Percentiles rank a stretch among this genome's conserved stretches.
Conservation (phyloP, 2,113 vertebrate species). For the Motacilla tschutschensis region DNA sequence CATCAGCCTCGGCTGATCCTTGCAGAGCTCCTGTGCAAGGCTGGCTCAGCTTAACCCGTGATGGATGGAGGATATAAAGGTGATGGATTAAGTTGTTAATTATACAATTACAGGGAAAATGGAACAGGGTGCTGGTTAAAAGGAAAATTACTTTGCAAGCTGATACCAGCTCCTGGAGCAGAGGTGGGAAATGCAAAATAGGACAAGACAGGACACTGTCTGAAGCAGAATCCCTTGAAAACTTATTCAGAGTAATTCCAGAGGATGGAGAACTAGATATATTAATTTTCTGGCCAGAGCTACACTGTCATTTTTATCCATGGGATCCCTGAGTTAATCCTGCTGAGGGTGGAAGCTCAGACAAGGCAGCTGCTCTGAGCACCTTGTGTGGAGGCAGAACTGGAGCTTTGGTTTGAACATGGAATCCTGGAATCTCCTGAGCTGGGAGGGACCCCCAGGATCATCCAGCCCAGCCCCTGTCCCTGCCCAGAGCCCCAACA, state of each 20-base stretch:
- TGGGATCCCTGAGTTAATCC: not conserved
- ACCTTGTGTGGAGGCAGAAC: not conserved
- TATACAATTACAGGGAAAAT: not conserved
- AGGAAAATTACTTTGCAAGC: not conserved
- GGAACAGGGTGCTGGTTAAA: not conserved
- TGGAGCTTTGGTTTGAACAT: not conserved
- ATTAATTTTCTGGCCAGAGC: not conserved
- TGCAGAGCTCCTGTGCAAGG: not conserved
- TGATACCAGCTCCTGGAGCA: not conserved
- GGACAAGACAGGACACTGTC: not conserved
- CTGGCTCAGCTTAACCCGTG: not conserved
- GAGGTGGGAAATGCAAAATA: not conserved
- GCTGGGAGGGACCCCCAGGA: fast-evolving
- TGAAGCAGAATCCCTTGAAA: not conserved
- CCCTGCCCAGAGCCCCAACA: not conserved
- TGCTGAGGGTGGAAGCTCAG: not conserved
- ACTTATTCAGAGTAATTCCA: not conserved
- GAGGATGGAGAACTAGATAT: not conserved
- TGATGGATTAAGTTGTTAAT: slow-evolving; percentile 25
- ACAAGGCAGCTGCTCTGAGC: not conserved
- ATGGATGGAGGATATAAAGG: not conserved
- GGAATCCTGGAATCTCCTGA: fast-evolving
- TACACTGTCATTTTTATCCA: not conserved
- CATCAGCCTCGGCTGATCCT: fast-evolving
- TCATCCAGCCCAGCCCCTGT: fast-evolving